Percentiles rank a stretch among this genome's conserved stretches.
phyloP scores from a whole-genome alignment of 2,113 vertebrate species.

The Chiloscyllium plagiosum region DNA sequence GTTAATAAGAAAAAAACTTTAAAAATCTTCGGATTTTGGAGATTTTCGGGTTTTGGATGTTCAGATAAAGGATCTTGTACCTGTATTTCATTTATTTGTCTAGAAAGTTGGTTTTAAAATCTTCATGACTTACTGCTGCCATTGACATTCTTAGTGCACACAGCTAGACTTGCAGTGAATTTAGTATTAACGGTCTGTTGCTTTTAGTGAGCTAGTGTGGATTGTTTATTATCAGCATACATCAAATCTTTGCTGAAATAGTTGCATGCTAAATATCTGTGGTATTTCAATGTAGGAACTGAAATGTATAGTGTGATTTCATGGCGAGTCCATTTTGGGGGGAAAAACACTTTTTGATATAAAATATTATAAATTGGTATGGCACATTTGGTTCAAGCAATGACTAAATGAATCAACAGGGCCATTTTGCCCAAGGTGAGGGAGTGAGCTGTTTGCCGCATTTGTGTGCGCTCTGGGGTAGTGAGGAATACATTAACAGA shows the following conservation, averaged over 20 bases:
- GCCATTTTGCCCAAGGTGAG: not conserved
- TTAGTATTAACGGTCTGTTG: not conserved
- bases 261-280: not conserved
- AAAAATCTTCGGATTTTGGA: too few species aligned
- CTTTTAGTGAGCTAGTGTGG: not conserved
- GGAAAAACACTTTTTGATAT: not conserved
- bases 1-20: too few species aligned
- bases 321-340: not conserved
- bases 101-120: not conserved
- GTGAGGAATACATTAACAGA: not conserved
- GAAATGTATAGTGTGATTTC: not conserved
- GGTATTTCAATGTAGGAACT: not conserved
- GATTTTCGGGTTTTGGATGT: too few species aligned
- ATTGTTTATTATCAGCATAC: not conserved
- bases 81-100: not conserved
- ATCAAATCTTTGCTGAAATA: not conserved
- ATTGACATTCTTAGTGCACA: not conserved
- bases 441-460: not conserved
- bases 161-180: not conserved
- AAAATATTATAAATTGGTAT: not conserved
- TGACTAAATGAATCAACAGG: not conserved
- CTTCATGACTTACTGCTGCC: not conserved
- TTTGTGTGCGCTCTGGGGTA: not conserved
- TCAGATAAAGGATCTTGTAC: too few species aligned
- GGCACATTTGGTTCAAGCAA: not conserved